Evolutionary conservation across 2,888 invertebrate species (phyloP).

Genomic region (Dynastes tityus): DNA sequence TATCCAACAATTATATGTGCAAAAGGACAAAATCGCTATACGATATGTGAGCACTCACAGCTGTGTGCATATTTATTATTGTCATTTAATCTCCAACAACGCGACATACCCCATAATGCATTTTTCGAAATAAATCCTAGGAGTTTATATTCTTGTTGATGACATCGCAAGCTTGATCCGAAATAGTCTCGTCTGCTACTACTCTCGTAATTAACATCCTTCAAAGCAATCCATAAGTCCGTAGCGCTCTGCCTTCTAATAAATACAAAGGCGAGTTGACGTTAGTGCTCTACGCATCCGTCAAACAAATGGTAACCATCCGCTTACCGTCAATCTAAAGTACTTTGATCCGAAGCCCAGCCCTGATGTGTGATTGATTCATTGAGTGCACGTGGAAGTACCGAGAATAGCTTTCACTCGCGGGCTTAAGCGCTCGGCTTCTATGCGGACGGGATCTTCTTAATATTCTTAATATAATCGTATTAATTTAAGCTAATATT

Average conservation of each 20-base stretch:
- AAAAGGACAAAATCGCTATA: too few relatives aligned
- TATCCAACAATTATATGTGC: too few relatives aligned
- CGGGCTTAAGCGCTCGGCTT: constrained; percentile 58
- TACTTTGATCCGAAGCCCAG: constrained; percentile 65
- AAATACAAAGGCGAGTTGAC: constrained; percentile 55
- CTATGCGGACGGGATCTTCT: constrained; percentile 39
- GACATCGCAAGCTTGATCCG: constrained; percentile 20
- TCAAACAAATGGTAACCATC: constrained; percentile 60
- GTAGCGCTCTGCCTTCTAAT: constrained; percentile 48
- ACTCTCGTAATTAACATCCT: constrained; percentile 34
- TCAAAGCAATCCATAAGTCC: constrained; percentile 40
- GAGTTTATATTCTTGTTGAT: constrained; percentile 22
- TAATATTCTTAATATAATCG: constrained; percentile 60
- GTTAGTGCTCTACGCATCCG: constrained; percentile 42
- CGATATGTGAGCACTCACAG: too few relatives aligned
- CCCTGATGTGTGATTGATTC: constrained; percentile 67
- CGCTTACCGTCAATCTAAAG: constrained; percentile 66
- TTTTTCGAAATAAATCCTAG: background rate
- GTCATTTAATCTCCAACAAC: constrained; percentile 16
- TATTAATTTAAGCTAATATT: constrained; percentile 61
- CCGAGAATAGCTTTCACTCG: constrained; percentile 58
- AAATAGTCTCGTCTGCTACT: constrained; percentile 39
- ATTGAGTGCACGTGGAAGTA: constrained; percentile 68
- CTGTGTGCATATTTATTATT: too few relatives aligned
- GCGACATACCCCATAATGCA: background rate